Evolutionary conservation across 2,888 invertebrate genomes (phyloP).

Genomic region (Adineta ricciae): DNA sequence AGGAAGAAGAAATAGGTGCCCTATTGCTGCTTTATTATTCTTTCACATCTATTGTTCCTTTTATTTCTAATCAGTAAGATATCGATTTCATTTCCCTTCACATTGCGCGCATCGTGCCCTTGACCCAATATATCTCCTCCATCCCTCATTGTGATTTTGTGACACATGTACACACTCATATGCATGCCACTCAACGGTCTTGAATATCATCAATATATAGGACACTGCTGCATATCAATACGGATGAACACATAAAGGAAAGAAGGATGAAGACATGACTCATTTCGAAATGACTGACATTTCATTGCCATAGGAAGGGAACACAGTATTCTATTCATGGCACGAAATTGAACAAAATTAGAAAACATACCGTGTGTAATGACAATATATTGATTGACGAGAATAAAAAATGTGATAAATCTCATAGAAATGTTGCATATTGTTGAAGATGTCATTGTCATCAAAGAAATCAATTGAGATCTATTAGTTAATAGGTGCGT

Average conservation of each 20-base stretch:
- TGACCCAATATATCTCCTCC: neutral
- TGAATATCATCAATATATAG: neutral
- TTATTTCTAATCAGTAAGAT: neutral
- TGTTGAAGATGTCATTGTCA: neutral
- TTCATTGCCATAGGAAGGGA: neutral
- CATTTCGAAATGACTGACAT: neutral
- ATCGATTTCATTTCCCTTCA: neutral
- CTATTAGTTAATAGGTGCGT: neutral
- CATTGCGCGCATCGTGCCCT: neutral
- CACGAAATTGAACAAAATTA: neutral
- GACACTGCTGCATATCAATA: neutral
- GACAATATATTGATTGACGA: neutral
- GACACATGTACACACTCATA: neutral
- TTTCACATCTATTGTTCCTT: constrained; percentile 4
- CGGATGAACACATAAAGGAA: neutral
- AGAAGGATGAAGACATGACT: neutral
- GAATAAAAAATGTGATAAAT: neutral
- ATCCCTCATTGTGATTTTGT: neutral
- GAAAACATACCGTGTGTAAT: neutral
- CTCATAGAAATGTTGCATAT: neutral
- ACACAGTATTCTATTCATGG: neutral
- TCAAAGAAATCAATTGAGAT: neutral
- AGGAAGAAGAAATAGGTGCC: neutral
- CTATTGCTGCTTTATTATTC: neutral
- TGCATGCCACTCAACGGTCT: neutral